phyloP scores from a whole-genome alignment of 2,113 vertebrate species.

The Hydropotes inermis region DNA sequence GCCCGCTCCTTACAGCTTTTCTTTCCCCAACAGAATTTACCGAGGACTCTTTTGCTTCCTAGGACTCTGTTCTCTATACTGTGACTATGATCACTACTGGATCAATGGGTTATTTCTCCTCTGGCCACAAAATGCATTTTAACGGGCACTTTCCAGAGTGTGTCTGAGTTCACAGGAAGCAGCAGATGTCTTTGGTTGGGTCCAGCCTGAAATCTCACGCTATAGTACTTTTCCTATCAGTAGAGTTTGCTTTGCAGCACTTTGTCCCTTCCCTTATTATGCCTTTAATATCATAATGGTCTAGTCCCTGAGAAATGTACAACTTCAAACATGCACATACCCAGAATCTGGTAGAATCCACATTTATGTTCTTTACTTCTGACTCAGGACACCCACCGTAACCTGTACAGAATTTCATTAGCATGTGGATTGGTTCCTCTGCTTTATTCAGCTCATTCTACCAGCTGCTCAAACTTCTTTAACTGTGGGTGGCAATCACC shows the following conservation, averaged over 20 bases:
- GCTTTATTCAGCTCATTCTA: not conserved
- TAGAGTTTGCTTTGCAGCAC: not conserved
- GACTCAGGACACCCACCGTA: not conserved
- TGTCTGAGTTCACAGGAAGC: not conserved
- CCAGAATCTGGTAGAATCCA: not conserved
- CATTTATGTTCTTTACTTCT: not conserved
- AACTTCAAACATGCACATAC: not conserved
- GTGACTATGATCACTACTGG: not conserved
- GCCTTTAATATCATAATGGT: not conserved
- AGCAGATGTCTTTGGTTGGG: not conserved
- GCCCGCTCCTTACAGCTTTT: not conserved
- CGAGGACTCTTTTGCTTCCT: not conserved
- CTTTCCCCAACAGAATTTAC: not conserved
- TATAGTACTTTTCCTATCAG: not conserved
- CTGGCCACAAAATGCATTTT: not conserved
- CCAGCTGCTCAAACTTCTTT: not conserved
- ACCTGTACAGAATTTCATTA: not conserved
- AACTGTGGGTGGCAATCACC: not conserved
- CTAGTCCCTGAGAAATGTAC: conserved; percentile 8
- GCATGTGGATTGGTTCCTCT: not conserved
- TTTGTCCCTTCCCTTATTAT: not conserved
- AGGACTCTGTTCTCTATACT: not conserved
- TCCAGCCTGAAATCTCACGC: not conserved
- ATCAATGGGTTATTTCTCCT: not conserved
- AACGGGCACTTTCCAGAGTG: not conserved